Percentiles rank a stretch among this genome's conserved stretches.
Conservation (phyloP, 92 coral and sea anemone species). For the Parazoanthus darwini region DNA sequence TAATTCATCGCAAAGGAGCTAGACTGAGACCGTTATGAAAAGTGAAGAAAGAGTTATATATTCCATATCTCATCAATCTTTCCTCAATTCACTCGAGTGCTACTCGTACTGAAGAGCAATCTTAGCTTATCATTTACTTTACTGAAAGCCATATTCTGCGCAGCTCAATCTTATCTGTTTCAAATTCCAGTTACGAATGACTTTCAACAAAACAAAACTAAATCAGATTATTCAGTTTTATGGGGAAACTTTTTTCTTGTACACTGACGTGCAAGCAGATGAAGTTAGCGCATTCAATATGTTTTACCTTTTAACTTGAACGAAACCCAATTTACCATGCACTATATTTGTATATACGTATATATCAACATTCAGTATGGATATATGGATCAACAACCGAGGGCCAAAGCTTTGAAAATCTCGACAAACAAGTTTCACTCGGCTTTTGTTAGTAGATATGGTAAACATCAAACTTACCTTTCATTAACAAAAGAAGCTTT, state of each 20-base stretch:
- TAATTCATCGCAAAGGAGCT: background rate
- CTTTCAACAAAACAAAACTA: background rate
- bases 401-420: background rate
- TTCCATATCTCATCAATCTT: background rate
- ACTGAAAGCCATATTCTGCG: background rate
- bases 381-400: background rate
- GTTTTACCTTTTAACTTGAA: too few species aligned
- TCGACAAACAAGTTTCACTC: background rate
- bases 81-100: background rate
- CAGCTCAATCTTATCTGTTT: background rate
- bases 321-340: too few species aligned
- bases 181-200: background rate
- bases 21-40: background rate
- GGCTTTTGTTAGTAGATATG: background rate
- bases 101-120: background rate
- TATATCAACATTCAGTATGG: too few species aligned
- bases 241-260: background rate
- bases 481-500: background rate
- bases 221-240: too few species aligned
- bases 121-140: background rate
- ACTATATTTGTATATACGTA: too few species aligned
- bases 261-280: too few species aligned
- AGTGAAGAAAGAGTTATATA: background rate
- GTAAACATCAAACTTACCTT: conserved; percentile 7
- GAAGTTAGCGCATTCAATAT: too few species aligned